Evolutionary conservation across 2,113 vertebrate genomes (phyloP).

Genomic region (Gobius niger): DNA sequence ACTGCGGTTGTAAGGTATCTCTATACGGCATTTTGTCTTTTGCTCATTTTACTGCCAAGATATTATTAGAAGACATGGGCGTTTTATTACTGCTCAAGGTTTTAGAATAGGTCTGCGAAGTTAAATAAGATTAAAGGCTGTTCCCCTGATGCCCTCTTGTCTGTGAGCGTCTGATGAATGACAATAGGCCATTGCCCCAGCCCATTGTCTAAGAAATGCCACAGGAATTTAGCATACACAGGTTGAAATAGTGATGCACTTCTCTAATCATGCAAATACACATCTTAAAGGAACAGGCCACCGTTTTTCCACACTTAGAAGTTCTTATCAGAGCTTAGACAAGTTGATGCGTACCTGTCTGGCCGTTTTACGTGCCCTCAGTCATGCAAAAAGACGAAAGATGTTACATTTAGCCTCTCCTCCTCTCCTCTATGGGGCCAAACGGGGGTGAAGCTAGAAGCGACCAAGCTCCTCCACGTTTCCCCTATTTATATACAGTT

Average conservation of each 20-base stretch:
- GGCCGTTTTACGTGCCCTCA: too few species aligned
- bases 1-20: neutral
- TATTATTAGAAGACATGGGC: neutral
- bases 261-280: too few species aligned
- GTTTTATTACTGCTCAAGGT: neutral
- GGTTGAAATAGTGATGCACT: neutral
- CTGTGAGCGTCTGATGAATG: neutral
- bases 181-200: neutral
- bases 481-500: too few species aligned
- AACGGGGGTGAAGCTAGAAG: too few species aligned
- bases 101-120: neutral
- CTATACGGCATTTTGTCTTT: constrained; percentile 5
- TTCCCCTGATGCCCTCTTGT: neutral
- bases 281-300: too few species aligned
- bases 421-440: too few species aligned
- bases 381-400: too few species aligned
- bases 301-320: too few species aligned
- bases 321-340: too few species aligned
- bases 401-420: too few species aligned
- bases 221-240: neutral
- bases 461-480: too few species aligned
- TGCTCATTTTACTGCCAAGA: neutral
- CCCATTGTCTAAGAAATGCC: neutral
- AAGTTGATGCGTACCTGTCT: too few species aligned
- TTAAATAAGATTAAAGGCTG: neutral